Percentiles rank a stretch among this genome's conserved stretches.
These are phyloP conservation scores for Mesembrinibis cayennensis DNA, from an alignment of 2,113 vertebrate species.

Conservation along the genomic window DNA sequence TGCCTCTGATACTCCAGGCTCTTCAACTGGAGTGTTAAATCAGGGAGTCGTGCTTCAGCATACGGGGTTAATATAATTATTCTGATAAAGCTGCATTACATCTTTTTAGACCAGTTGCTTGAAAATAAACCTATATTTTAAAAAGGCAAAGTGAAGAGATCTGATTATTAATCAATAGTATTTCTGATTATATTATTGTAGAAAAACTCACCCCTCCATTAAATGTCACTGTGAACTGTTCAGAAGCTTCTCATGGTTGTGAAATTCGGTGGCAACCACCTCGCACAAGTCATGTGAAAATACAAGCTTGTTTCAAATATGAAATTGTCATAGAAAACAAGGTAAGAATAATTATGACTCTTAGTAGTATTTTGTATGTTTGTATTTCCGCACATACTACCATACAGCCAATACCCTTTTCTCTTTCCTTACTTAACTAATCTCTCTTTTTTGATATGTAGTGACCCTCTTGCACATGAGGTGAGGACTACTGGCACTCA, in stretches of 20 bases:
- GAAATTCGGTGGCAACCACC: constrained; percentile 31
- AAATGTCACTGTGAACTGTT: constrained; percentile 47
- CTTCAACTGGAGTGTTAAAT: not conserved
- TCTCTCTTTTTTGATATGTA: not conserved
- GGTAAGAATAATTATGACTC: constrained; percentile 11
- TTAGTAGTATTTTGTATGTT: not conserved
- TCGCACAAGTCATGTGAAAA: not conserved
- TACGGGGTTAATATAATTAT: not conserved
- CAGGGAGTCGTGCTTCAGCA: not conserved
- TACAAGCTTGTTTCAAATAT: not conserved
- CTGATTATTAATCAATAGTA: not conserved
- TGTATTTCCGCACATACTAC: not conserved
- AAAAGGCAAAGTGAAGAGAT: not conserved
- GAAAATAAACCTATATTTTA: not conserved
- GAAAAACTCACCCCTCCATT: constrained; percentile 54
- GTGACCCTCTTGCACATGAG: not conserved
- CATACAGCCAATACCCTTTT: not conserved
- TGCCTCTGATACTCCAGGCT: not conserved
- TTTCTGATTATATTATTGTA: not conserved
- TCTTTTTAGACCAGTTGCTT: not conserved
- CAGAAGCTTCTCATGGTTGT: not conserved
- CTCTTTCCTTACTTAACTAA: not conserved
- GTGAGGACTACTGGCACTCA: not conserved
- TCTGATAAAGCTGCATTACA: not conserved
- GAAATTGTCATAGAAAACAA: constrained; percentile 32